Base-by-base conservation (phyloP, 1,140 invertebrate genomes). In the Trichonephila clavipes region DNA sequence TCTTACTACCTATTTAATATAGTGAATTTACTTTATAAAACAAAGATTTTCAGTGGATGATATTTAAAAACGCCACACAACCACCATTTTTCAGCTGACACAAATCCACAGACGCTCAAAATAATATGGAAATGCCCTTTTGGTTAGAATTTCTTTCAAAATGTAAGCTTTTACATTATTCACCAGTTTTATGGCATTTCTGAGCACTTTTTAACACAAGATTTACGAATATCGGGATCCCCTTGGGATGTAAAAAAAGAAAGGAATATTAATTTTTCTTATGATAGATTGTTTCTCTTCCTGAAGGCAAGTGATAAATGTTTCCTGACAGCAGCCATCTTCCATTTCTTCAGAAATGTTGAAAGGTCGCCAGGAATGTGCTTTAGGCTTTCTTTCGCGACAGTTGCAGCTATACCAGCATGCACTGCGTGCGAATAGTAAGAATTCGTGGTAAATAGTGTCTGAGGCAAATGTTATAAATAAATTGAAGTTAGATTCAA, bases 251-350 rank as follows among this genome's bases (percentile, higher is more conserved):
- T 40, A 5, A 51, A 7, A n/a, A 51, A 51, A 51, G 34, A 77
- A 77, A 77, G 34, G 72, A 77, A 77, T 77, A 77, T 77, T 77
- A 77, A 77, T 77, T 77, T 40, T 40, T 77, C 21, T 34, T 18
- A 28, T 77, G 72, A 77, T 77, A 28, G 72, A 77, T 77, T 40
- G 34, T 77, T 40, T 34, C 18, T 16, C 18, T 18, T 34, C 24
- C 34, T 18, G 28, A 18, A 18, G 28, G 72, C 12, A 21, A 40
- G 34, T 77, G 72, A 77, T 77, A 77, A 77, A 77, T 77, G 72
- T 77, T 77, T 40, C 72, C 5, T 77, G 72, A 77, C 72, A 77
- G 72, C 24, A 34, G 28, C 72, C 72, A 34, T 40, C 28, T 77
- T 77, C 28, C 16, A 18, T 34, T 77, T 77, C 28, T 77, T 34